Conservation (phyloP, 2,888 invertebrate genomes). For the Cenopis cana region DNA sequence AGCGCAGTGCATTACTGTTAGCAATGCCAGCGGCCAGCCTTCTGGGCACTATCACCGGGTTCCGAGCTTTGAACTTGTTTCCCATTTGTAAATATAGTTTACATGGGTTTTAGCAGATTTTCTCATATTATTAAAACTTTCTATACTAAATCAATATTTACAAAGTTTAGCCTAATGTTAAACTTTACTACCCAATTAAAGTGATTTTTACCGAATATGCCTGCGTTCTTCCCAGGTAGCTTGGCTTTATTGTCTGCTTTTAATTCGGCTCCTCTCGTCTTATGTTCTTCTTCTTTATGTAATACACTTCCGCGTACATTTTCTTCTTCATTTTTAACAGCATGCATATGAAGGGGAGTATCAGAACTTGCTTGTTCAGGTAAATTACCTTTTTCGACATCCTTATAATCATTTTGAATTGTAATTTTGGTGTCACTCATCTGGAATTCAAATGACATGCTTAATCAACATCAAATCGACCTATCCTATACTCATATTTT, state of each 20-base stretch:
- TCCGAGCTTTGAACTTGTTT: too few relatives aligned
- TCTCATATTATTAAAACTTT: too few relatives aligned
- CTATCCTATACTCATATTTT: too few relatives aligned
- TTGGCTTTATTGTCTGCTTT: background rate
- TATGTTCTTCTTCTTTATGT: conserved; percentile 44
- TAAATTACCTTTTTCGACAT: conserved; percentile 28
- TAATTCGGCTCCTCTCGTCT: conserved; percentile 8
- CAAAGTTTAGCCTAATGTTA: too few relatives aligned
- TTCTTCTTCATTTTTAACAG: conserved; percentile 43
- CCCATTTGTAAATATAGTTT: too few relatives aligned
- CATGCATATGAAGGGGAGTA: conserved; percentile 44
- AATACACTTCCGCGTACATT: conserved; percentile 37
- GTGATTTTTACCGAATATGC: conserved; percentile 10
- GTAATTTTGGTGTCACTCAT: conserved; percentile 10
- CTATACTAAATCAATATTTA: too few relatives aligned
- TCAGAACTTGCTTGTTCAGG: conserved; percentile 38
- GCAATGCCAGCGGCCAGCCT: too few relatives aligned
- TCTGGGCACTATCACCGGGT: too few relatives aligned
- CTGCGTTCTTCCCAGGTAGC: background rate
- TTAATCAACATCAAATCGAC: too few relatives aligned
- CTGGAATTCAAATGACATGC: conserved; percentile 5
- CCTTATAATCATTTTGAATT: conserved; percentile 30
- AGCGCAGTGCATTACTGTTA: too few relatives aligned
- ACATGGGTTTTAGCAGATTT: too few relatives aligned
- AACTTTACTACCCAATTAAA: too few relatives aligned